These are phyloP conservation scores for Metridium senile DNA, from an alignment of 92 coral and sea anemone species.

Conservation along the genomic window DNA sequence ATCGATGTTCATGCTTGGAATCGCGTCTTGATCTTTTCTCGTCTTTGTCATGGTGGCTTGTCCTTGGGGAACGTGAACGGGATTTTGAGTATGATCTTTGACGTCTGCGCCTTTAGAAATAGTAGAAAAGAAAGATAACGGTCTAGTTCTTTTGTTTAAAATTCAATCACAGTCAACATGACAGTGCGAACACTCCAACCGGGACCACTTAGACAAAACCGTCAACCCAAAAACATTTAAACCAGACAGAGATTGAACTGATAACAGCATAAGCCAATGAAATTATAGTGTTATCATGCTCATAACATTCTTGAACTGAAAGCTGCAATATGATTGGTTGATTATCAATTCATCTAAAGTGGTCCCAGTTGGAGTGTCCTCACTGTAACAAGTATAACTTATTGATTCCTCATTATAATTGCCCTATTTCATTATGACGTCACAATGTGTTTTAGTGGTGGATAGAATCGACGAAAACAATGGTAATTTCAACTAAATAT, in stretches of 20 bases:
- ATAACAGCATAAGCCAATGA: no score
- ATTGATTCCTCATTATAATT: not conserved
- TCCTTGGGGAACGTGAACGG: conserved; percentile 74
- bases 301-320: no score
- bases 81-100: conserved; percentile 73
- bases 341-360: no score
- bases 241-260: no score
- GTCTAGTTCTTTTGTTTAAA: not conserved
- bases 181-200: not conserved
- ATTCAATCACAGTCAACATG: not conserved
- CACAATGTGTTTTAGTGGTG: no score
- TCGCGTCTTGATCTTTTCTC: conserved; percentile 35
- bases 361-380: no score
- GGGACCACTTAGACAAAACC: no score
- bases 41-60: conserved; percentile 26
- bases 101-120: conserved; percentile 74
- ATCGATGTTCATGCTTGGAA: conserved; percentile 43
- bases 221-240: no score
- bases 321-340: no score
- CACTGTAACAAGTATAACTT: no score
- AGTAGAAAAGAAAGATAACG: not conserved
- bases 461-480: no score
- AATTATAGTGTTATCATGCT: no score
- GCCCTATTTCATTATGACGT: not conserved
- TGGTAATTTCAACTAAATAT: not conserved